A percentile compares a stretch with the other conserved stretches of the same genome.
Evolutionary conservation across 2,113 vertebrate genomes (phyloP).

Genomic region (Megaceryle maxima): DNA sequence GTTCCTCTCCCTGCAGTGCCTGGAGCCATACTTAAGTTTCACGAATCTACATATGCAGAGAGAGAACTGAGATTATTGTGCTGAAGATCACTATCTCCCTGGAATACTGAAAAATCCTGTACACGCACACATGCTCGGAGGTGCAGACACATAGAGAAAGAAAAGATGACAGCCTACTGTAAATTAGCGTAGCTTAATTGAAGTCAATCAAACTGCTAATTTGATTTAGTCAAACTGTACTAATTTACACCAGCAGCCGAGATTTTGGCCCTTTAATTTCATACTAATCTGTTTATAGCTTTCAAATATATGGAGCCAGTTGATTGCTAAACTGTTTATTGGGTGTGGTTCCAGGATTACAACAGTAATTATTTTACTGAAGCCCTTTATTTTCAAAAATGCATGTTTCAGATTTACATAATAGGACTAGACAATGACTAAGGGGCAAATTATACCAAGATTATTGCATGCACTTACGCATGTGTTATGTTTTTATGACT

Average conservation of each 20-base stretch:
- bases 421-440: slow-evolving; percentile 84
- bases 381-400: slow-evolving; percentile 73
- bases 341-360: slow-evolving; percentile 68
- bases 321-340: slow-evolving; percentile 77
- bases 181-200: slow-evolving; percentile 48
- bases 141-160: background rate
- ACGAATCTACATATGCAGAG: background rate
- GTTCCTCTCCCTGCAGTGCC: background rate
- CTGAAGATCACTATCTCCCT: background rate
- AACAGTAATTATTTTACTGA: slow-evolving; percentile 68
- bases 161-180: background rate
- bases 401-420: slow-evolving; percentile 79
- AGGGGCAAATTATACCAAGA: slow-evolving; percentile 79
- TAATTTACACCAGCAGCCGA: slow-evolving; percentile 38
- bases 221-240: slow-evolving; percentile 30
- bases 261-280: slow-evolving; percentile 36
- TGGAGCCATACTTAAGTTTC: background rate
- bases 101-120: background rate
- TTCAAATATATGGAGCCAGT: slow-evolving; percentile 57
- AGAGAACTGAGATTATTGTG: background rate
- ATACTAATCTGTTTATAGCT: slow-evolving; percentile 65
- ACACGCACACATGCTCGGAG: background rate
- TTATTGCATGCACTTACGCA: slow-evolving; percentile 77
- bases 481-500: slow-evolving; percentile 75
- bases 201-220: slow-evolving; percentile 57